Base-by-base conservation (phyloP, 2,797 vertebrate genomes). In the Alosa sapidissima region DNA sequence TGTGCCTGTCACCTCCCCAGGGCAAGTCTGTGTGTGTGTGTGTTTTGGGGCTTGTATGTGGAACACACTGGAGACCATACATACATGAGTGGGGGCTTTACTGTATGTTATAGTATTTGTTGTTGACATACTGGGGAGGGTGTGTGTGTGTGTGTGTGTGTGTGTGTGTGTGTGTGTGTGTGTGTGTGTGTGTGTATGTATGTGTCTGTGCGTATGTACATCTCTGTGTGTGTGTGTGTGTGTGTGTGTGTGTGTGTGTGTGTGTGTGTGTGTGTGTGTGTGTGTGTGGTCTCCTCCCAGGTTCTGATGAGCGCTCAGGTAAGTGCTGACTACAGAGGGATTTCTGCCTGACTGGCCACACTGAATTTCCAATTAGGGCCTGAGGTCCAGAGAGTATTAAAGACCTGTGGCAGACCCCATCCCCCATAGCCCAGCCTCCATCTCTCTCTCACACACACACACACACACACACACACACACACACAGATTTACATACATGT, bases 311-410 rank as follows among this genome's bases (percentile, higher is more conserved):
- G 68, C 11, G 68, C 13, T 75, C 68, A 75, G 51, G n/a, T 89
- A 89, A 91, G 89, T 93, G 93, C 93, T 95, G 94, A 95, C 92
- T 88, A 84, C 68, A 45, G 82, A 93, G 87, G 91, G 65, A 93
- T 94, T 94, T 94, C 92, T 93, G 93, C 92, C 90, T 89, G 11
- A 36, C 91, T 92, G 91, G 91, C 92, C 93, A 90, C 89, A 92
- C 91, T 94, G 93, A 93, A 95, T 94, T 93, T 94, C 89, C 91
- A 94, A 94, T 94, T 93, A 94, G 90, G 91, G 88, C 72, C 89
- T 81, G 86, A 87, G 84, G 68, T 75, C 33, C 68, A 41, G 36
- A 75, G 33, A 75, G 62, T 13, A 65, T 33, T 28, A 90, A 89
- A 87, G 89, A 93, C 87, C 90, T 88, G 89, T 89, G 87, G 92